Conservation (phyloP, 2,888 invertebrate genomes). For the Platycheirus rosarum region DNA sequence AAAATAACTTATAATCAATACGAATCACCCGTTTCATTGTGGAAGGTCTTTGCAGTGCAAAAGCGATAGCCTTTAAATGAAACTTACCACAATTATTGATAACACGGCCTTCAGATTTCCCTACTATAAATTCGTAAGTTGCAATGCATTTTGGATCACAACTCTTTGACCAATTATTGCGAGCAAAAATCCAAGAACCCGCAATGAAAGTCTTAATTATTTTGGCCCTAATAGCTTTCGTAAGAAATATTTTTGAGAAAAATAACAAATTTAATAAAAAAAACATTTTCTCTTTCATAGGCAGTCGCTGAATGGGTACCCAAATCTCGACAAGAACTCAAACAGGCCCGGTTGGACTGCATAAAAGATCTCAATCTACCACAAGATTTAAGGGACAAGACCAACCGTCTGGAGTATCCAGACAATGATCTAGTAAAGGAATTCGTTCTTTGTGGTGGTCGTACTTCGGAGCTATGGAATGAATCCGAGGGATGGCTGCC, state of each 20-base stretch:
- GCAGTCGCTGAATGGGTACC: slow-evolving; percentile 54
- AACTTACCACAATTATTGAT: neutral
- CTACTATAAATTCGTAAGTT: slow-evolving; percentile 3
- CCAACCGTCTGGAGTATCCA: slow-evolving; percentile 33
- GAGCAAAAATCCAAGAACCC: neutral
- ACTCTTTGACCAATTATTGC: neutral
- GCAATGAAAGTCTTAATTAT: slow-evolving; percentile 34
- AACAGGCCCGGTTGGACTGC: slow-evolving; percentile 32
- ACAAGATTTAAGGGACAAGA: slow-evolving; percentile 29
- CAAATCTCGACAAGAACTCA: slow-evolving; percentile 33
- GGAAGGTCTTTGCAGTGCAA: slow-evolving; percentile 5
- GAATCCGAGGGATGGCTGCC: slow-evolving; percentile 39
- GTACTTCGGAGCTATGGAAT: slow-evolving; percentile 44
- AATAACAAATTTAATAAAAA: neutral
- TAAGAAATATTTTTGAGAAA: slow-evolving; percentile 15
- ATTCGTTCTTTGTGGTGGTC: slow-evolving; percentile 49
- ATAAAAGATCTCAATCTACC: slow-evolving; percentile 22
- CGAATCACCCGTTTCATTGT: slow-evolving; percentile 10
- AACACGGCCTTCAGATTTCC: neutral
- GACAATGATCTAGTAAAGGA: slow-evolving; percentile 26
- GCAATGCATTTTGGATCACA: neutral
- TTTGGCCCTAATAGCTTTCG: slow-evolving; percentile 36
- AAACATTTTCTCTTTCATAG: neutral
- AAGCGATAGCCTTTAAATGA: slow-evolving; percentile 32
- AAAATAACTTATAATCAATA: slow-evolving; percentile 31